phyloP scores from a whole-genome alignment of 1,140 invertebrate genomes.

The Anastrepha obliqua region DNA sequence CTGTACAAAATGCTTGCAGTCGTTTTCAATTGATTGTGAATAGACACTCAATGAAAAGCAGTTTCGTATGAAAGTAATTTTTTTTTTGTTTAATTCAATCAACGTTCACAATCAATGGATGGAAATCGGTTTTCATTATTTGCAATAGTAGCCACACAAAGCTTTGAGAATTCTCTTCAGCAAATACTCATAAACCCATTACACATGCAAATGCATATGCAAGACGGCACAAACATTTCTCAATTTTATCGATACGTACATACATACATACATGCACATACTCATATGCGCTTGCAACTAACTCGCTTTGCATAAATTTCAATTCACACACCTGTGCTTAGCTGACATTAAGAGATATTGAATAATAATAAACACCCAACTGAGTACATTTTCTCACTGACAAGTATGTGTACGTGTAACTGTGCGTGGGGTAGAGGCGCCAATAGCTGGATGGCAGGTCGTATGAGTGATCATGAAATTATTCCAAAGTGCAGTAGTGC shows the following conservation, averaged over 20 bases:
- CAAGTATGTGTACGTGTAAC: background rate
- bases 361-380: conserved; percentile 48
- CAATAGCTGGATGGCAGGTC: background rate
- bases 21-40: background rate
- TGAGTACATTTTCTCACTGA: background rate
- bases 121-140: conserved; percentile 22
- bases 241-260: background rate
- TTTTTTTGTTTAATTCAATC: conserved; percentile 12
- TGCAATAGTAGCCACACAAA: conserved; percentile 8
- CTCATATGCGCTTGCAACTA: background rate
- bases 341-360: conserved; percentile 49
- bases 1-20: background rate
- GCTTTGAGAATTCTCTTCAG: conserved; percentile 9
- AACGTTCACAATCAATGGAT: background rate
- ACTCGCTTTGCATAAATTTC: conserved; percentile 45
- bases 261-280: background rate
- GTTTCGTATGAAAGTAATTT: background rate
- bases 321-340: conserved; percentile 29
- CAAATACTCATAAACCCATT: background rate
- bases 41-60: background rate
- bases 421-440: background rate
- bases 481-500: conserved; percentile 42
- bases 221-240: background rate
- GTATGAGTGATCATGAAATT: conserved; percentile 53
- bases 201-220: background rate